Evolutionary conservation across 35 echinoderm and acorn worm species (phyloP).

Genomic region (Apostichopus californicus): DNA sequence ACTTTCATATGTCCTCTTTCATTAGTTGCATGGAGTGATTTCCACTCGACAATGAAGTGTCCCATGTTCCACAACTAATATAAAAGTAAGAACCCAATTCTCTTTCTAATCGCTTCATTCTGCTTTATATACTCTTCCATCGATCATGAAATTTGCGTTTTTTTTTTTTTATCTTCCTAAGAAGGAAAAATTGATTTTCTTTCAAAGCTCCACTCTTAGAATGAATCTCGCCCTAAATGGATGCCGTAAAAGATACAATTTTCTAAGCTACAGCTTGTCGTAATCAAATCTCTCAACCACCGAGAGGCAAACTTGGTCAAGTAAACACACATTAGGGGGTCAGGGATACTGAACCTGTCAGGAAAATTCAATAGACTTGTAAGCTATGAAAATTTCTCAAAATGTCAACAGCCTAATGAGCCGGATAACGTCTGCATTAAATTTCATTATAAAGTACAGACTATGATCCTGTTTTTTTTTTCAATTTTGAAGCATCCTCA

Average conservation of each 20-base stretch:
- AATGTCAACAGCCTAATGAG: neutral
- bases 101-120: neutral
- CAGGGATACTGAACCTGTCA: neutral
- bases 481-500: too few relatives aligned
- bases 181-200: neutral
- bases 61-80: too few relatives aligned
- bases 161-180: neutral
- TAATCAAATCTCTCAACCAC: neutral
- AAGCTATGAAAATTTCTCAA: neutral
- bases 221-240: neutral
- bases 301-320: neutral
- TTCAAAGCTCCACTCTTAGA: neutral
- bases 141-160: neutral
- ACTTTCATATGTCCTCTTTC: too few relatives aligned
- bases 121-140: neutral
- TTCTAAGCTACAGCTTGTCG: neutral
- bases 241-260: neutral
- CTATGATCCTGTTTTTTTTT: neutral
- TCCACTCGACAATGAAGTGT: too few relatives aligned
- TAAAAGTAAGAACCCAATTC: too few relatives aligned
- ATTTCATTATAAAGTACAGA: neutral
- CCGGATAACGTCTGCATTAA: neutral
- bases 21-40: too few relatives aligned
- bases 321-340: neutral
- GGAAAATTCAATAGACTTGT: neutral